These are phyloP conservation scores for Galagoides demidoff DNA, from an alignment of 2,797 vertebrate species.

Conservation along the genomic window DNA sequence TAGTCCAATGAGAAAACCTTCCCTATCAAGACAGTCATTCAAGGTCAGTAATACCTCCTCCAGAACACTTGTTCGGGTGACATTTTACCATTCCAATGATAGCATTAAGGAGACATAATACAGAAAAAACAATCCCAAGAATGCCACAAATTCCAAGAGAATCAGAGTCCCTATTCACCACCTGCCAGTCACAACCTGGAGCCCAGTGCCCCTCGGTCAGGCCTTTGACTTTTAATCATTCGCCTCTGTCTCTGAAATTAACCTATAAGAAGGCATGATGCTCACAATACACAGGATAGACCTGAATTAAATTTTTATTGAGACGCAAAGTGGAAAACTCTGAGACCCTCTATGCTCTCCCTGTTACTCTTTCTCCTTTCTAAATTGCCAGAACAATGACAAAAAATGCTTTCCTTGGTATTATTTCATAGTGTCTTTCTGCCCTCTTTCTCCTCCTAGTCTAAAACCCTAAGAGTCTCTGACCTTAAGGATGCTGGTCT, in stretches of 20 bases:
- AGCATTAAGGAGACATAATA: not conserved
- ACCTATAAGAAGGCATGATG: constrained; percentile 79
- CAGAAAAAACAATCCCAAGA: constrained; percentile 73
- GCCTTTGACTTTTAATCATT: constrained; percentile 80
- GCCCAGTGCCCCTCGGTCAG: constrained; percentile 74
- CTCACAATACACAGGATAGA: constrained; percentile 74
- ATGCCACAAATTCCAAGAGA: constrained; percentile 79
- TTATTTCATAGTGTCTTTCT: constrained; percentile 78
- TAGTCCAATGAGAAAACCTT: not conserved
- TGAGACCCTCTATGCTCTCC: constrained; percentile 59
- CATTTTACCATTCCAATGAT: constrained; percentile 42
- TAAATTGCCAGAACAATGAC: constrained; percentile 64
- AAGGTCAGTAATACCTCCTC: not conserved
- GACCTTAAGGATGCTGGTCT: constrained; percentile 86
- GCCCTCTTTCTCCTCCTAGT: not conserved
- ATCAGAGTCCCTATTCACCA: constrained; percentile 78
- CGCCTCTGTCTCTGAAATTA: constrained; percentile 76
- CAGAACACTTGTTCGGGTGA: constrained; percentile 15
- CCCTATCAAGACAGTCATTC: constrained; percentile 38
- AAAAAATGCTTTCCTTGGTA: constrained; percentile 79
- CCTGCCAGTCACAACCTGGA: constrained; percentile 76
- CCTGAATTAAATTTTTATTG: constrained; percentile 80
- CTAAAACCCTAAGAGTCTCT: constrained; percentile 85
- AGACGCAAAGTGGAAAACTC: constrained; percentile 82
- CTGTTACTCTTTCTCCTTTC: not conserved